Conservation (phyloP, 2,888 invertebrate species). For the Bellardia bayeri region DNA sequence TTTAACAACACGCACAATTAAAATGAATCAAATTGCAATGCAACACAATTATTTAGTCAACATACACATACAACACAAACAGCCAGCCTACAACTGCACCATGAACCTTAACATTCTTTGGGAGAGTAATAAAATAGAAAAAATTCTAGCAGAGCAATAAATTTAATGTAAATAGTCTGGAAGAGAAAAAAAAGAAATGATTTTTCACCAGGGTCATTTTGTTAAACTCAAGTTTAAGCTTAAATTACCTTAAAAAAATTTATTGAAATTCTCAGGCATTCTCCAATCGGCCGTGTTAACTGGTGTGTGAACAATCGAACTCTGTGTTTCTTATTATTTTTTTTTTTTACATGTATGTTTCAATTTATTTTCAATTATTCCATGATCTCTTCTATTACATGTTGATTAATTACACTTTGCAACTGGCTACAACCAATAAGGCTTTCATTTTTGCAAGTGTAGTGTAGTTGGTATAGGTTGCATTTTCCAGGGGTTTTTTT, state of each 20-base stretch:
- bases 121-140: conserved; percentile 41
- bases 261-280: conserved; percentile 38
- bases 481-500: neutral
- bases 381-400: conserved; percentile 58
- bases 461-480: neutral
- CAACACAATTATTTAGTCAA: conserved; percentile 55
- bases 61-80: conserved; percentile 19
- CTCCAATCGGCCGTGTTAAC: conserved; percentile 32
- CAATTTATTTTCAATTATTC: conserved; percentile 67
- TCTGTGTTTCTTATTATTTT: conserved; percentile 4
- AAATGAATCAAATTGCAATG: conserved; percentile 74
- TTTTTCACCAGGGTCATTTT: conserved; percentile 17
- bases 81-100: conserved; percentile 30
- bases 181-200: neutral
- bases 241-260: conserved; percentile 28
- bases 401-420: conserved; percentile 64
- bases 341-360: conserved; percentile 30
- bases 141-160: conserved; percentile 56
- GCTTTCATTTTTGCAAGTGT: neutral
- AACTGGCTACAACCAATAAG: neutral
- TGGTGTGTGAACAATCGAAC: conserved; percentile 45
- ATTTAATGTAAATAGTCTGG: conserved; percentile 37
- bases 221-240: conserved; percentile 41
- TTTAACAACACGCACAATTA: conserved; percentile 74
- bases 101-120: conserved; percentile 3